Conservation (phyloP, 2,888 invertebrate species). For the Scaptomyza cyrtandrae region DNA sequence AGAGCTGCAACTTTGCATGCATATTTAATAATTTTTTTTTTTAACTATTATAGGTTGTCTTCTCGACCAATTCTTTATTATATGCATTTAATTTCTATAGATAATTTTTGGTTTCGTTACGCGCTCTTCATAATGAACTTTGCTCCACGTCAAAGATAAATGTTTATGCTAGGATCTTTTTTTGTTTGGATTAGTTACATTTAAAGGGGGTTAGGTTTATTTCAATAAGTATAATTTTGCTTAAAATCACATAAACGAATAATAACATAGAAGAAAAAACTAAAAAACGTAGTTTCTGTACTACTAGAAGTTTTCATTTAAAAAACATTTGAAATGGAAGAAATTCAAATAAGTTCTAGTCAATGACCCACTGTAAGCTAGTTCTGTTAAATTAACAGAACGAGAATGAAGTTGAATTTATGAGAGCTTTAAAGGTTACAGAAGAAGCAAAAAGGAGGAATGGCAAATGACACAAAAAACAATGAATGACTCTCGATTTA, state of each 20-base stretch:
- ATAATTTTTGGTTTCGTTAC: constrained; percentile 39
- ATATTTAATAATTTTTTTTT: constrained; percentile 25
- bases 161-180: constrained; percentile 54
- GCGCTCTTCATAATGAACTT: constrained; percentile 74
- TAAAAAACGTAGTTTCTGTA: background rate
- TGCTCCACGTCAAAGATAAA: constrained; percentile 72
- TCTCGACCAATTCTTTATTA: constrained; percentile 40
- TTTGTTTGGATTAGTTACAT: constrained; percentile 66
- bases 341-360: background rate
- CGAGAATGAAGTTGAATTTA: constrained; percentile 13
- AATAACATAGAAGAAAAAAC: constrained; percentile 11
- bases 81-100: constrained; percentile 10
- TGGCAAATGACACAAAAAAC: constrained; percentile 26
- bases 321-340: background rate
- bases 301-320: background rate
- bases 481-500: constrained; percentile 32
- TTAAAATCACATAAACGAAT: constrained; percentile 45
- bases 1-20: constrained; percentile 50
- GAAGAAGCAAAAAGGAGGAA: constrained; percentile 2
- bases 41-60: constrained; percentile 10
- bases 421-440: constrained; percentile 12
- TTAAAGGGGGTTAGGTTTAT: constrained; percentile 44
- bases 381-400: constrained; percentile 27
- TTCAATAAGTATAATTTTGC: constrained; percentile 38
- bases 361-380: constrained; percentile 26